phyloP scores from a whole-genome alignment of 2,888 invertebrate species.

The Andrena trimmerana region DNA sequence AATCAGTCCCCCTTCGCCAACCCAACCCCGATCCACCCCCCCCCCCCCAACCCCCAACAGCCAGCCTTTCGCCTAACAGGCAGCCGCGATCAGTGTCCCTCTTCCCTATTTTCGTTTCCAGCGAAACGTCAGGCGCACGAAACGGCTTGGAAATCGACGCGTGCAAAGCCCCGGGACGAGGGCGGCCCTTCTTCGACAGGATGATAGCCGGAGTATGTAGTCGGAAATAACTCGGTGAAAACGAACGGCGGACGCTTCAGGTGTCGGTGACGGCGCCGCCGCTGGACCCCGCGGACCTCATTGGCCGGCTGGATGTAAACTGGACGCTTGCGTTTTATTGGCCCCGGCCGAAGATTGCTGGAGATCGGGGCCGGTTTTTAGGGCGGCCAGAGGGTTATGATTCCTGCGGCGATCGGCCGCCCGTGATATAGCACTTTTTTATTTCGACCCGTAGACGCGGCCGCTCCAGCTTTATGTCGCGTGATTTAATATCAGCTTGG shows the following conservation, averaged over 20 bases:
- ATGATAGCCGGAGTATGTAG: conserved; percentile 7
- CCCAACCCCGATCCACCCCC: neutral
- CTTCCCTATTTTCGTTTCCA: conserved; percentile 59
- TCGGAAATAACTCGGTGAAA: neutral
- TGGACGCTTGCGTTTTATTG: conserved; percentile 47
- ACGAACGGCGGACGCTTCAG: conserved; percentile 16
- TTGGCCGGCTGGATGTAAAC: conserved; percentile 37
- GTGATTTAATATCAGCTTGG: neutral
- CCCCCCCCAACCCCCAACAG: neutral
- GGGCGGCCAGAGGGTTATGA: conserved; percentile 1
- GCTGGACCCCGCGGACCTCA: neutral
- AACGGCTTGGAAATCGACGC: conserved; percentile 47
- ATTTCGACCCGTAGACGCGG: neutral
- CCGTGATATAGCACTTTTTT: conserved; percentile 20
- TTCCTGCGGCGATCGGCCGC: neutral
- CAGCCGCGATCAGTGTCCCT: conserved; percentile 52
- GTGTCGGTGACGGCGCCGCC: conserved; percentile 27
- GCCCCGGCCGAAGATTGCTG: conserved; percentile 22
- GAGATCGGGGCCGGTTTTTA: conserved; percentile 13
- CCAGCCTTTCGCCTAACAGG: conserved; percentile 28
- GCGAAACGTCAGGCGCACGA: conserved; percentile 62
- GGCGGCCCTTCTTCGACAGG: conserved; percentile 16
- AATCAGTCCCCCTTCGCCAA: conserved; percentile 40
- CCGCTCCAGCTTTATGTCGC: neutral
- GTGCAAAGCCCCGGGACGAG: conserved; percentile 35